Conservation (phyloP, 2,797 vertebrate species). For the Acanthornis magna region DNA sequence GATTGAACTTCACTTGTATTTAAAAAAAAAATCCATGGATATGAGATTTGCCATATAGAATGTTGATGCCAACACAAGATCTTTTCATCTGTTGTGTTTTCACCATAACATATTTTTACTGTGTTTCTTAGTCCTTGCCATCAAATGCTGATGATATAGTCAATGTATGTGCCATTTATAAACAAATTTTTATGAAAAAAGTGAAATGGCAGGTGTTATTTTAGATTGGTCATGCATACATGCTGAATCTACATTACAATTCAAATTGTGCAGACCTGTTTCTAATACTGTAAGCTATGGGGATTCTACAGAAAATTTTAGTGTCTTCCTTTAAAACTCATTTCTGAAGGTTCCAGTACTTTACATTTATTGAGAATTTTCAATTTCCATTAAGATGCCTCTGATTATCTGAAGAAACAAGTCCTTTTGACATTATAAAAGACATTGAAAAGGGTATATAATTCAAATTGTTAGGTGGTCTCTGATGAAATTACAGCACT, state of each 20-base stretch:
- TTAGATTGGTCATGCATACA: background rate
- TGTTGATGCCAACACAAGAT: background rate
- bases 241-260: slow-evolving; percentile 27
- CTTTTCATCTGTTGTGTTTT: background rate
- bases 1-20: background rate
- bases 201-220: background rate
- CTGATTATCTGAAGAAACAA: background rate
- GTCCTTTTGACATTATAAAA: background rate
- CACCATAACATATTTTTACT: background rate
- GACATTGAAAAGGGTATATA: background rate
- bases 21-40: background rate
- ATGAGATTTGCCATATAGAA: background rate
- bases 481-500: background rate
- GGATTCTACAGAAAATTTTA: background rate
- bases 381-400: background rate
- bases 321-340: background rate
- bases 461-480: background rate
- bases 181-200: slow-evolving; percentile 2
- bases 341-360: background rate
- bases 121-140: background rate
- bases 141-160: background rate
- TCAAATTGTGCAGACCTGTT: slow-evolving; percentile 6
- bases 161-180: background rate
- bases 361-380: background rate
- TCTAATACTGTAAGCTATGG: slow-evolving; percentile 6